Evolutionary conservation across 2,113 vertebrate genomes (phyloP), one percentile per base, ranked within the genome.

Genomic region (Takifugu flavidus): DNA sequence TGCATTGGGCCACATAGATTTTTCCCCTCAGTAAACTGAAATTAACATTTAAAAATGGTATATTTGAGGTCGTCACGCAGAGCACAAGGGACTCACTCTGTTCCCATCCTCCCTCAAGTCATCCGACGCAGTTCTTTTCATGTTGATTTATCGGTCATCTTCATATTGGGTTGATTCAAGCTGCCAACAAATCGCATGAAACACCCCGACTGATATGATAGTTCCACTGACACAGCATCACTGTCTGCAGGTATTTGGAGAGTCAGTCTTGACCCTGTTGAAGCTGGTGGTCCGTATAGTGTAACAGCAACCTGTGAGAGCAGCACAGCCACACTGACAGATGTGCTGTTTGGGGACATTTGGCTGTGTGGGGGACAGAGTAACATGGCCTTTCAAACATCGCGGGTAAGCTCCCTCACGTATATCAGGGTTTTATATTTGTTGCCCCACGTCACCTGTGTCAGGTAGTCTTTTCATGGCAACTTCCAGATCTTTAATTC

Each of bases 291-390:
- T 31, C 93, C 96, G n/a, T 96, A 93, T 29, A 58, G 7, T 0
- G 49, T 98, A 74, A 85, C 27, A 0, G 93, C 90, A 0, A 0
- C 13, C 0, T 0, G 55, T 6, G 79, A 91, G 63, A 67, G n/a
- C 56, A 2, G 34, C 44, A 43, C 54, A 26, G 87, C 83, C 43
- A 81, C 51, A 0, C 72, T 98, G 71, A 72, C 2, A 3, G 92
- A 95, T 59, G 63, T 96, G 71, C 85, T 95, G 61, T 98, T 96
- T 62, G 96, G 96, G 49, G 96, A 98, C 0, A 77, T 96, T 59
- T 98, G 95, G 95, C 85, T 98, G 39, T 97, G 96, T 82, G 91
- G 94, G 1, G 96, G 96, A 1, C 95, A 98, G 65, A 98, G 95
- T 87, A 98, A 98, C 87, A 96, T 98, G 96, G 82, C 65, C 11